These are phyloP conservation scores for Struthio camelus DNA, from an alignment of 2,113 vertebrate species.

Conservation along the genomic window DNA sequence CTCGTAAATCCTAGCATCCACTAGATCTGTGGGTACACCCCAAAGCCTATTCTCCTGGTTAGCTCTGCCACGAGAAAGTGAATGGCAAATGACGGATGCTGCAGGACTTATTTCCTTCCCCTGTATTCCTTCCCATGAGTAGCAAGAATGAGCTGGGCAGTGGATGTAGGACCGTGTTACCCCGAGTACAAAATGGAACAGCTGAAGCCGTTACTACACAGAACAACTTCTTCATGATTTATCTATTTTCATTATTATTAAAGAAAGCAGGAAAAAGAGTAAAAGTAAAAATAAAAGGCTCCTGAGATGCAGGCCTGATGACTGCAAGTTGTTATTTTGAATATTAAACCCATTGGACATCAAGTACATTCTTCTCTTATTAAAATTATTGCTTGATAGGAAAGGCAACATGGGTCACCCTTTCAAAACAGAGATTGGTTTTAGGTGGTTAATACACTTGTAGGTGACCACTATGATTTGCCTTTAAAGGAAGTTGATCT, in stretches of 20 bases:
- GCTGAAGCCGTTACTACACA: neutral
- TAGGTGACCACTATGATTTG: neutral
- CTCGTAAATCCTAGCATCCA: neutral
- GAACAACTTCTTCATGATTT: neutral
- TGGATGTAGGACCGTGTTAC: too few species aligned
- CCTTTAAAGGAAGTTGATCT: neutral
- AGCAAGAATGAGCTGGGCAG: neutral
- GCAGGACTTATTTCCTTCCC: neutral
- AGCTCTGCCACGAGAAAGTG: neutral
- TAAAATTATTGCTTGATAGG: neutral
- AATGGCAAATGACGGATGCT: neutral
- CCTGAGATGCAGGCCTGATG: neutral
- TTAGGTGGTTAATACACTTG: neutral
- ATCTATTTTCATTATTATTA: neutral
- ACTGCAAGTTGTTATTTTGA: neutral
- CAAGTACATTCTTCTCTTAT: neutral
- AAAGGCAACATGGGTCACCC: neutral
- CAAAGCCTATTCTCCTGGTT: neutral
- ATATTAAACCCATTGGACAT: neutral
- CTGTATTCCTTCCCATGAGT: neutral
- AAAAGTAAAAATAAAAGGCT: neutral
- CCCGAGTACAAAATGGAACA: too few species aligned
- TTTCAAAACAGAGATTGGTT: neutral
- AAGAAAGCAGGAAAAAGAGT: neutral
- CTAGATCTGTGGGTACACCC: neutral